phyloP scores from a whole-genome alignment of 2,797 vertebrate species.

The Lepilemur ruficaudatus region DNA sequence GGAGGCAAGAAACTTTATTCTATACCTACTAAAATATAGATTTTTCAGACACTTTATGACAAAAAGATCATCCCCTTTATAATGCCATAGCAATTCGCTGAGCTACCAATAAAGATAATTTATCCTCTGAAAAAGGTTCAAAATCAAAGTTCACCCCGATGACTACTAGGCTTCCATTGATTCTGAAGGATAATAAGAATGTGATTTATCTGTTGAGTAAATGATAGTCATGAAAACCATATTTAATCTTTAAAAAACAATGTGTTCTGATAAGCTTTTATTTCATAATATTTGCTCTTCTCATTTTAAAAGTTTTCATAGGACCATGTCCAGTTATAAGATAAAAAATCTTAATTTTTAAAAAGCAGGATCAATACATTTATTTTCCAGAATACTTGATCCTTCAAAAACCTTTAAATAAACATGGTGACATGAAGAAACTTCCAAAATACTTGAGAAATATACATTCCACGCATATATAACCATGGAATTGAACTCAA shows the following conservation, averaged over 20 bases:
- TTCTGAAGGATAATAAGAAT: background rate
- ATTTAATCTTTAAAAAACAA: background rate
- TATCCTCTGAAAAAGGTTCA: background rate
- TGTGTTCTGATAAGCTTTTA: background rate
- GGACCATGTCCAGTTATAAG: background rate
- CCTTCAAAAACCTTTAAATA: conserved; percentile 21
- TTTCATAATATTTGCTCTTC: conserved; percentile 31
- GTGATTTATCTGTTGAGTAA: background rate
- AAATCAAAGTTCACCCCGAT: background rate
- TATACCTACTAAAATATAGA: background rate
- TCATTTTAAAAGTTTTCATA: background rate
- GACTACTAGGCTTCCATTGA: background rate
- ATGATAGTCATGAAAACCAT: background rate
- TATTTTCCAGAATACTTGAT: background rate
- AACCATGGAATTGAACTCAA: background rate
- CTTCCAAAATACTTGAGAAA: background rate
- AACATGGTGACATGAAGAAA: background rate
- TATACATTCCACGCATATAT: background rate
- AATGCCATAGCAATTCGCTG: background rate
- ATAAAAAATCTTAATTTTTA: background rate
- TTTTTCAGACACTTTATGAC: background rate
- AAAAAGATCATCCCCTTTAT: background rate
- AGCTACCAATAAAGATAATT: background rate
- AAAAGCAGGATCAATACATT: background rate
- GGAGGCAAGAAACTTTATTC: background rate